Conservation (phyloP, 2,797 vertebrate genomes). For the Parauchenoglanis punctatus region DNA sequence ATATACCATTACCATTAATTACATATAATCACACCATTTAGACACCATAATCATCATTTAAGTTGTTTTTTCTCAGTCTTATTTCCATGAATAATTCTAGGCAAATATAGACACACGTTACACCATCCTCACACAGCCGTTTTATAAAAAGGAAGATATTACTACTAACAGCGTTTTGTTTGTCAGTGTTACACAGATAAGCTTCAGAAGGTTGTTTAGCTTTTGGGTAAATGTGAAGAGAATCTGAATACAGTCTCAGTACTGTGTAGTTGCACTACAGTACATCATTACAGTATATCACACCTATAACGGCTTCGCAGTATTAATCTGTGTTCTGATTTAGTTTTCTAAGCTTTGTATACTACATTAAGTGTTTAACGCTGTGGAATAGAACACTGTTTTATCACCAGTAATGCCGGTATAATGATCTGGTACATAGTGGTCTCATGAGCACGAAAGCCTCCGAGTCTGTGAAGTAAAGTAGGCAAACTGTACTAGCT, state of each 20-base stretch:
- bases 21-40: not conserved
- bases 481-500: not conserved
- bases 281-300: not conserved
- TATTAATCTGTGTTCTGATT: constrained; percentile 1
- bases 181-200: not conserved
- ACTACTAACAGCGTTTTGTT: not conserved
- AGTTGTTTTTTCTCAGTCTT: not conserved
- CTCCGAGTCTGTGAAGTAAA: not conserved
- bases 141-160: not conserved
- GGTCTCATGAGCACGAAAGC: not conserved
- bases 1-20: not conserved
- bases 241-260: not conserved
- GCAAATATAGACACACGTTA: not conserved
- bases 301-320: not conserved
- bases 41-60: not conserved
- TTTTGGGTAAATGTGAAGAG: not conserved
- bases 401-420: not conserved
- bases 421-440: not conserved
- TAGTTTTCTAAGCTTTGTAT: not conserved
- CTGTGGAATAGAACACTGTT: not conserved
- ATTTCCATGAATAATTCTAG: not conserved
- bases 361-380: not conserved
- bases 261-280: not conserved
- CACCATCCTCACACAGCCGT: not conserved
- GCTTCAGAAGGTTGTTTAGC: not conserved